phyloP scores from a whole-genome alignment of 2,888 invertebrate species.

The Thecocarcelia acutangulata region DNA sequence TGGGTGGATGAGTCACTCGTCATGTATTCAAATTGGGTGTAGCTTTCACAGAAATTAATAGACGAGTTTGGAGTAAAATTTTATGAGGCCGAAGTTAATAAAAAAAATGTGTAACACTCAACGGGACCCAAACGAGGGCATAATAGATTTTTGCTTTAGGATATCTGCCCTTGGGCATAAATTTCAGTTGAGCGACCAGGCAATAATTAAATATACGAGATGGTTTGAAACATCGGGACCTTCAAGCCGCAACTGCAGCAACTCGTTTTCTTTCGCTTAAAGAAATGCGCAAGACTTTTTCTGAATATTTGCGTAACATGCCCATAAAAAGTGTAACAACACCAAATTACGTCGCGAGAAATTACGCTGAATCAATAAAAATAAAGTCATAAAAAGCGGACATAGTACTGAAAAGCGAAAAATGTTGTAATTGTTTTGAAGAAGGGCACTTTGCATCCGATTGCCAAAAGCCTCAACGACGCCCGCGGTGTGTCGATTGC shows the following conservation, averaged over 20 bases:
- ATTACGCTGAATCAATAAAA: too few relatives aligned
- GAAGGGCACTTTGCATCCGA: slow-evolving; percentile 44
- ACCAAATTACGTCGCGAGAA: too few relatives aligned
- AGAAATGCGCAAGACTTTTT: slow-evolving; percentile 35
- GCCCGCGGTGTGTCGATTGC: slow-evolving; percentile 42
- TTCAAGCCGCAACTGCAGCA: slow-evolving; percentile 32
- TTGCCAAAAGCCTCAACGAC: slow-evolving; percentile 45
- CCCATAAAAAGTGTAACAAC: background rate
- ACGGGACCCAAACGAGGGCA: slow-evolving; percentile 28
- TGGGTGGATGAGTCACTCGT: background rate
- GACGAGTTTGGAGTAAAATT: slow-evolving; percentile 36
- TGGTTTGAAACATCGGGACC: slow-evolving; percentile 29
- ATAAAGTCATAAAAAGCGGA: too few relatives aligned
- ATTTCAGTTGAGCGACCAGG: slow-evolving; percentile 15
- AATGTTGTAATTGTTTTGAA: slow-evolving; percentile 48
- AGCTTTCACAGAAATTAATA: slow-evolving; percentile 25
- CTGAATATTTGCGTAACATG: slow-evolving; percentile 9
- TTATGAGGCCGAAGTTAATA: slow-evolving; percentile 55
- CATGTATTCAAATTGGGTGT: slow-evolving; percentile 20
- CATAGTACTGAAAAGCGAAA: too few relatives aligned
- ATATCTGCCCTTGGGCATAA: slow-evolving; percentile 41
- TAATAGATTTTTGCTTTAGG: slow-evolving; percentile 59
- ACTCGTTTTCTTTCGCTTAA: slow-evolving; percentile 29
- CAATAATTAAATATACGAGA: slow-evolving; percentile 47
- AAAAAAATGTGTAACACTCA: slow-evolving; percentile 37